phyloP scores from a whole-genome alignment of 1,140 invertebrate genomes.

The Agrilus planipennis region DNA sequence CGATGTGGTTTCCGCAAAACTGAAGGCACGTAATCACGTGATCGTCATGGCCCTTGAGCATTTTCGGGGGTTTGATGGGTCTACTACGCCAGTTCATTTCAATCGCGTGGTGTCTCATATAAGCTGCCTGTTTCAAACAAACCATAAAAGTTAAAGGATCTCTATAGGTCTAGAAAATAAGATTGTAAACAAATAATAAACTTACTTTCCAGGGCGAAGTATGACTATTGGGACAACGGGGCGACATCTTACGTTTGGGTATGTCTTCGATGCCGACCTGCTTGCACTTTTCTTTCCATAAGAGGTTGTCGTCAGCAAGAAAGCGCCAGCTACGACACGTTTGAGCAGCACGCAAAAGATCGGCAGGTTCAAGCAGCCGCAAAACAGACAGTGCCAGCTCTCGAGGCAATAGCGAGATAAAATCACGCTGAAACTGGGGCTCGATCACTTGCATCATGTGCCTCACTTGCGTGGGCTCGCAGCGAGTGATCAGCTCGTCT shows the following conservation, averaged over 20 bases:
- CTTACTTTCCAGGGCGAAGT: conserved; percentile 54
- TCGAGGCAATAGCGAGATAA: conserved; percentile 89
- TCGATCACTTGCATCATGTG: conserved; percentile 97
- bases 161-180: too few relatives aligned
- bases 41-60: conserved; percentile 95
- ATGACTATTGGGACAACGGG: conserved; percentile 33
- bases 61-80: conserved; percentile 68
- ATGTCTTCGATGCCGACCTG: conserved; percentile 63
- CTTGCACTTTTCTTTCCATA: conserved; percentile 95
- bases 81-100: conserved; percentile 92
- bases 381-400: conserved; percentile 92
- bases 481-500: conserved; percentile 77
- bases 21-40: conserved; percentile 99
- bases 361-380: conserved; percentile 82
- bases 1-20: conserved; percentile 89
- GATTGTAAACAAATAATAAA: too few relatives aligned
- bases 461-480: conserved; percentile 84
- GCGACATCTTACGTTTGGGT: conserved; percentile 31
- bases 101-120: conserved; percentile 87
- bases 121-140: conserved; percentile 58
- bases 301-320: conserved; percentile 88
- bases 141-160: too few relatives aligned
- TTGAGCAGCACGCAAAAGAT: conserved; percentile 84
- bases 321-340: conserved; percentile 95
- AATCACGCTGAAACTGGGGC: conserved; percentile 95